phyloP scores from a whole-genome alignment of 2,888 invertebrate genomes.

The Dynastes hyllus region DNA sequence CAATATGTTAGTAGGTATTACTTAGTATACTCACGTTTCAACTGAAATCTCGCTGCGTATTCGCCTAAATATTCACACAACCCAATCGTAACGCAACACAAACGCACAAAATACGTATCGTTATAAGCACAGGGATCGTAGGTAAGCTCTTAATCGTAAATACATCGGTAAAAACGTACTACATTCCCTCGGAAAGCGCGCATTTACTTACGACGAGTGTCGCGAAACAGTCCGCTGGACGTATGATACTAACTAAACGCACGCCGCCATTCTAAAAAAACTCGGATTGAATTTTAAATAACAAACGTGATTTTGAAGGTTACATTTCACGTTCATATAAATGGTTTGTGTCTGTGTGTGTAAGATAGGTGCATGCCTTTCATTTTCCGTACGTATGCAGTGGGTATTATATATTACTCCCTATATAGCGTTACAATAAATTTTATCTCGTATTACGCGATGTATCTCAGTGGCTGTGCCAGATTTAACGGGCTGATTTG shows the following conservation, averaged over 20 bases:
- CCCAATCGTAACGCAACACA: constrained; percentile 9
- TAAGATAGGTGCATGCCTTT: constrained; percentile 40
- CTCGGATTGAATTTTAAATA: constrained; percentile 50
- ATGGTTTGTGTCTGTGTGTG: constrained; percentile 12
- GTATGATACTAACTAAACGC: constrained; percentile 36
- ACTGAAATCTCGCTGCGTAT: constrained; percentile 30
- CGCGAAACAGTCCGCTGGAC: constrained; percentile 33
- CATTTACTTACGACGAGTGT: constrained; percentile 22
- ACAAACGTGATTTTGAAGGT: constrained; percentile 51
- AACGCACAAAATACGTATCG: constrained; percentile 13
- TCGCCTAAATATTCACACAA: constrained; percentile 28
- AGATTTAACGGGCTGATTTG: background rate
- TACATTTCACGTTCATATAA: constrained; percentile 47
- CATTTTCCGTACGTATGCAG: constrained; percentile 41
- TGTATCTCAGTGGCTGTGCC: constrained; percentile 1
- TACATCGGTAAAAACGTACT: background rate
- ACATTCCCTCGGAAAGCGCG: constrained; percentile 17
- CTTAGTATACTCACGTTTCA: constrained; percentile 23
- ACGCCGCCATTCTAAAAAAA: constrained; percentile 50
- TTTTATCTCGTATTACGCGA: constrained; percentile 5
- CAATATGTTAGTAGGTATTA: background rate
- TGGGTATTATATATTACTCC: constrained; percentile 23
- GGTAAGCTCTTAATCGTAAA: background rate
- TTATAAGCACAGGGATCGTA: constrained; percentile 8
- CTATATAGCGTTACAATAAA: constrained; percentile 22